These are phyloP conservation scores for Reticulitermes speratus DNA, from an alignment of 1,140 invertebrate species.

Conservation along the genomic window DNA sequence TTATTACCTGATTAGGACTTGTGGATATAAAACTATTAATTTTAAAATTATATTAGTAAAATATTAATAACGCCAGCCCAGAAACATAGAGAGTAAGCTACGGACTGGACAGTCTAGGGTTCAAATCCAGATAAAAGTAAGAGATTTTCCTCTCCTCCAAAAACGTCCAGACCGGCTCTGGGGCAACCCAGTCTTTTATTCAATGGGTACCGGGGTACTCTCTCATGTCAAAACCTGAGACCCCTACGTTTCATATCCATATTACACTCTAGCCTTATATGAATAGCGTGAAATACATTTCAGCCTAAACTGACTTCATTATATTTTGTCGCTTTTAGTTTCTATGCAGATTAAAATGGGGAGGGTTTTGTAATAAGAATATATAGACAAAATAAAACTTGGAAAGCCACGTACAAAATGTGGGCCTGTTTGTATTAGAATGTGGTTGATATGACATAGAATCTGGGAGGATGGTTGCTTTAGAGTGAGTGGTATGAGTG, in stretches of 20 bases:
- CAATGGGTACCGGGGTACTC: no score
- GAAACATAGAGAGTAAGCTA: no score
- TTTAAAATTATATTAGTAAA: no score
- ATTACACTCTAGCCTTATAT: not conserved
- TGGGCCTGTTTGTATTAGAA: not conserved
- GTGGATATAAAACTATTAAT: no score
- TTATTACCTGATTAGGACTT: no score
- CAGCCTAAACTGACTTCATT: not conserved
- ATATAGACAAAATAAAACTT: constrained; percentile 12
- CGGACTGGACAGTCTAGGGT: no score
- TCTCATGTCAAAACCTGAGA: not conserved
- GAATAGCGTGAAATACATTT: not conserved
- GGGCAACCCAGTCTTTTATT: no score
- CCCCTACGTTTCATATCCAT: not conserved
- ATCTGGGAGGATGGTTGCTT: not conserved
- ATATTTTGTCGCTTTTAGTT: constrained; percentile 16
- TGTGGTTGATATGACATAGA: not conserved
- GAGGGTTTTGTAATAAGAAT: not conserved
- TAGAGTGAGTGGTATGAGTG: not conserved
- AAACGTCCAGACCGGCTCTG: no score
- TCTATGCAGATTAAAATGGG: not conserved
- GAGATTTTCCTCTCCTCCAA: no score
- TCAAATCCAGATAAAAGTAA: no score
- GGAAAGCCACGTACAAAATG: not conserved
- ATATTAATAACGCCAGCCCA: no score